Percentiles rank a stretch among this genome's conserved stretches.
phyloP scores from a whole-genome alignment of 1,140 invertebrate genomes.

The Lepidurus packardi region DNA sequence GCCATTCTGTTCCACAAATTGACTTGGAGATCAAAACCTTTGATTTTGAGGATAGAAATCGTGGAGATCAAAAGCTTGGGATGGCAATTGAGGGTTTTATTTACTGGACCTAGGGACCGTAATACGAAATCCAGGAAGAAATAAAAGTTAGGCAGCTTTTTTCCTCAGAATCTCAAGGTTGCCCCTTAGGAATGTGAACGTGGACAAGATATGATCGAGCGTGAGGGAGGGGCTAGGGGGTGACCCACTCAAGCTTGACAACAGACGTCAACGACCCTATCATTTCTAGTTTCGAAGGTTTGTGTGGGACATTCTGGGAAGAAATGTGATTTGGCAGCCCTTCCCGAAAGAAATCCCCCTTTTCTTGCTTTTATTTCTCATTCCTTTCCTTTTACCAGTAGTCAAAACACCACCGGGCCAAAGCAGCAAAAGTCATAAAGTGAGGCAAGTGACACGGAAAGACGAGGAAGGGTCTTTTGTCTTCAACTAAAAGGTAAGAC shows the following conservation, averaged over 20 bases:
- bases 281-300: neutral
- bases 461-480: neutral
- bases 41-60: too few species aligned
- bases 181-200: neutral
- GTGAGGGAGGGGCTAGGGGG: neutral
- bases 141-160: too few species aligned
- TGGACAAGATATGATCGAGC: constrained; percentile 18
- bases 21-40: too few species aligned
- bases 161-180: neutral
- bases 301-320: neutral
- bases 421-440: neutral
- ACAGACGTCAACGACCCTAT: constrained; percentile 19
- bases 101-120: too few species aligned
- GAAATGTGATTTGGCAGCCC: constrained; percentile 4
- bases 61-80: too few species aligned
- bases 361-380: neutral
- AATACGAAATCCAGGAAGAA: too few species aligned
- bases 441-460: neutral
- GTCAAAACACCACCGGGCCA: neutral
- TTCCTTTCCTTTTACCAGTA: neutral
- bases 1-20: too few species aligned
- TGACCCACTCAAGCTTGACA: neutral
- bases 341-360: neutral
- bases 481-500: too few species aligned
- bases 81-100: too few species aligned